phyloP scores from a whole-genome alignment of 2,113 vertebrate genomes.

The Drymodes brunneopygia region DNA sequence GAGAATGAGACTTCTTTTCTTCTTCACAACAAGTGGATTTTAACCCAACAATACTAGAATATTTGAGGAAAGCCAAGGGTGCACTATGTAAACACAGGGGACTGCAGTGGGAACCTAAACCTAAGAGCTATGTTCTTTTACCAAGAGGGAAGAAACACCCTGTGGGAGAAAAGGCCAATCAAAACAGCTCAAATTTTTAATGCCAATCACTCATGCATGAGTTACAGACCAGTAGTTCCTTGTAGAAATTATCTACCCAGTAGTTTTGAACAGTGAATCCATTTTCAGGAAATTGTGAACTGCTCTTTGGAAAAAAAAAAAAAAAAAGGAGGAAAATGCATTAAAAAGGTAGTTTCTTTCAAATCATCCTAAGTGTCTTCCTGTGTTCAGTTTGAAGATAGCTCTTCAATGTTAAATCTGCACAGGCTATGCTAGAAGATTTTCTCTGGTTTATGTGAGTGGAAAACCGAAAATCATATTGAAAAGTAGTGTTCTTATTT shows the following conservation, averaged over 20 bases:
- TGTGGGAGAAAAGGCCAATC: not conserved
- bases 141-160: not conserved
- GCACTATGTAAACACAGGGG: not conserved
- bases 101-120: not conserved
- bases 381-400: not conserved
- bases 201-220: not conserved
- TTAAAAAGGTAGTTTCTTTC: not conserved
- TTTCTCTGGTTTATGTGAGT: not conserved
- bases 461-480: not conserved
- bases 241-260: not conserved
- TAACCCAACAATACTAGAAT: not conserved
- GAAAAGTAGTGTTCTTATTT: not conserved
- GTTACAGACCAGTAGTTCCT: not conserved
- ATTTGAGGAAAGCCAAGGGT: not conserved
- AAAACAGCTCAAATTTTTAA: not conserved
- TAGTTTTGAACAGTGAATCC: not conserved
- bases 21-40: constrained; percentile 5
- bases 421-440: not conserved
- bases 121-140: not conserved
- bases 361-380: constrained; percentile 1
- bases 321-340: not conserved
- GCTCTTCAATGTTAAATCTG: not conserved
- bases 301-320: not conserved
- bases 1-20: not conserved
- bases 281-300: not conserved